A percentile compares a stretch with the other conserved stretches of the same genome.
Conservation (phyloP, 2,113 vertebrate genomes). For the Excalfactoria chinensis region DNA sequence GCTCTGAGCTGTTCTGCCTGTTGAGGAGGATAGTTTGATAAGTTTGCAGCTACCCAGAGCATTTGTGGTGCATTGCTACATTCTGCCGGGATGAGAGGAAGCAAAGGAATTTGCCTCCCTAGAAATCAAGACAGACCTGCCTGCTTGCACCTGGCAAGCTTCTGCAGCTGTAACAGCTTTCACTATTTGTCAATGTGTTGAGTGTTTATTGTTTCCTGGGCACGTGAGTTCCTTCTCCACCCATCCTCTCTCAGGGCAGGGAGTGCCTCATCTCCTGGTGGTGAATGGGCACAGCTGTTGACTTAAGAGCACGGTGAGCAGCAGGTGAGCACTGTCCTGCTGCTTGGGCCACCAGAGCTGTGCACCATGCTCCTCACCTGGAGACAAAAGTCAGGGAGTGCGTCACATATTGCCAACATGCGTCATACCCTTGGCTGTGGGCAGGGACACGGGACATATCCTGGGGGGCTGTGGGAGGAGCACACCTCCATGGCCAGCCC, state of each 20-base stretch:
- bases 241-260: background rate
- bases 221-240: background rate
- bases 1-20: background rate
- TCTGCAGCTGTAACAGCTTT: background rate
- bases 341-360: accelerated
- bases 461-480: accelerated
- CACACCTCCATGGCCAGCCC: background rate
- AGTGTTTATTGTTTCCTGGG: background rate
- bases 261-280: background rate
- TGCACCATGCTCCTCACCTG: accelerated
- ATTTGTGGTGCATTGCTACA: accelerated
- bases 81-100: background rate
- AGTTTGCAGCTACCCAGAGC: background rate
- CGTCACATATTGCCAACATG: accelerated
- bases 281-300: background rate
- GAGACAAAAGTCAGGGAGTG: background rate
- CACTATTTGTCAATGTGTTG: background rate
- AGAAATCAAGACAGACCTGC: background rate
- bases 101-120: background rate
- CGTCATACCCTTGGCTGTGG: background rate
- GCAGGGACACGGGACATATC: accelerated
- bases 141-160: background rate
- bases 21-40: background rate
- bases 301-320: accelerated
- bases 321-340: background rate